phyloP scores from a whole-genome alignment of 2,113 vertebrate genomes.

The Heterochromis multidens region DNA sequence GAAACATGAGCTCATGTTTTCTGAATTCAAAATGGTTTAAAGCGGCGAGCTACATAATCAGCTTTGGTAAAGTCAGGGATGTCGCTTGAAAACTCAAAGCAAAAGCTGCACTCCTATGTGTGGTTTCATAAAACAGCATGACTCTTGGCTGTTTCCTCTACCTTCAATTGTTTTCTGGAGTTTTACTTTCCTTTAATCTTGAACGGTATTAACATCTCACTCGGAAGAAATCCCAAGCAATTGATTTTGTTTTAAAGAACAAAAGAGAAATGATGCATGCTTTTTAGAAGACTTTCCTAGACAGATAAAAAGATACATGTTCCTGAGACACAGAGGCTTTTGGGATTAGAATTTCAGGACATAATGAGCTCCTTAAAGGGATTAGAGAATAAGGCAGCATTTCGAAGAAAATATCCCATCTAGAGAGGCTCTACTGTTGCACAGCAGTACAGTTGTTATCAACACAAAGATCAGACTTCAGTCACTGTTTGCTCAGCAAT shows the following conservation, averaged over 20 bases:
- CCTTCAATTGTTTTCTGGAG: neutral
- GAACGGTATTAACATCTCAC: neutral
- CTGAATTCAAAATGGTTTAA: neutral
- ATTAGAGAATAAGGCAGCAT: neutral
- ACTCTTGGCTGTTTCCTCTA: neutral
- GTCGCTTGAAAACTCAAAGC: neutral
- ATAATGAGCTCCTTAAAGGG: neutral
- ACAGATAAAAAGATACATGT: neutral
- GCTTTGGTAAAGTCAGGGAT: neutral
- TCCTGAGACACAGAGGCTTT: neutral
- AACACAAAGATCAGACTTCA: slow-evolving; percentile 18
- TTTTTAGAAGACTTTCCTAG: neutral
- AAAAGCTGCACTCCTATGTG: neutral
- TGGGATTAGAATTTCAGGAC: neutral
- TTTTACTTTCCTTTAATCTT: neutral
- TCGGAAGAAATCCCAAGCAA: neutral
- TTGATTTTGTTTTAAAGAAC: neutral
- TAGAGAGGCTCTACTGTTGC: neutral
- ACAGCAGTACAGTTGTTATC: neutral
- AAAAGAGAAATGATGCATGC: neutral
- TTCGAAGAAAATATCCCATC: neutral
- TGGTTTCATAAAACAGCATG: neutral
- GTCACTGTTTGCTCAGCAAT: neutral
- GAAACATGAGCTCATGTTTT: neutral
- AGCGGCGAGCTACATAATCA: neutral